These are phyloP conservation scores for Tinea trinotella DNA, from an alignment of 2,888 invertebrate genomes.

Conservation along the genomic window DNA sequence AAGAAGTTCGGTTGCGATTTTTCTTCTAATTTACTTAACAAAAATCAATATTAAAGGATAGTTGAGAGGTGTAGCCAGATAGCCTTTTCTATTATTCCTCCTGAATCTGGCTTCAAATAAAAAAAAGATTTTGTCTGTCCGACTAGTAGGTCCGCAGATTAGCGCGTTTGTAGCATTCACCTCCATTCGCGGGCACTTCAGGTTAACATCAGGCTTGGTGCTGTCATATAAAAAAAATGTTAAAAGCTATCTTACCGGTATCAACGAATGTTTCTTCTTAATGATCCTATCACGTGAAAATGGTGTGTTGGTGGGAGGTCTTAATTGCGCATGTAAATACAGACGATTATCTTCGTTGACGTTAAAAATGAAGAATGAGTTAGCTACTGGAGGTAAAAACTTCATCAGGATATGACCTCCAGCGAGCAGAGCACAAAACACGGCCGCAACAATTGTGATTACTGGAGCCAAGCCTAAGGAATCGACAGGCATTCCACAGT, in stretches of 20 bases:
- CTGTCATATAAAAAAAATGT: too few relatives aligned
- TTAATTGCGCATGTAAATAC: conserved; percentile 34
- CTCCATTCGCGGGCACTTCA: too few relatives aligned
- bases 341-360: conserved; percentile 59
- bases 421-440: conserved; percentile 38
- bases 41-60: too few relatives aligned
- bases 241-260: conserved; percentile 11
- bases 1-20: too few relatives aligned
- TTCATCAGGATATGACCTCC: conserved; percentile 40
- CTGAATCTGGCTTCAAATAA: too few relatives aligned
- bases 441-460: conserved; percentile 35
- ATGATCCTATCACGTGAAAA: neutral
- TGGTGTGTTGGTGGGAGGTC: conserved; percentile 18
- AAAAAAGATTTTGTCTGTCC: too few relatives aligned
- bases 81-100: too few relatives aligned
- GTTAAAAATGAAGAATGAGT: conserved; percentile 59
- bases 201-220: too few relatives aligned
- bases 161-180: too few relatives aligned
- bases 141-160: too few relatives aligned
- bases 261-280: neutral
- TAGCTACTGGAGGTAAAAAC: conserved; percentile 43
- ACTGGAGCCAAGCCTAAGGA: conserved; percentile 38
- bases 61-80: too few relatives aligned
- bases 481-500: conserved; percentile 38
- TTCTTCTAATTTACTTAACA: too few relatives aligned